Conservation (phyloP, 2,113 vertebrate species). For the Indri indri region DNA sequence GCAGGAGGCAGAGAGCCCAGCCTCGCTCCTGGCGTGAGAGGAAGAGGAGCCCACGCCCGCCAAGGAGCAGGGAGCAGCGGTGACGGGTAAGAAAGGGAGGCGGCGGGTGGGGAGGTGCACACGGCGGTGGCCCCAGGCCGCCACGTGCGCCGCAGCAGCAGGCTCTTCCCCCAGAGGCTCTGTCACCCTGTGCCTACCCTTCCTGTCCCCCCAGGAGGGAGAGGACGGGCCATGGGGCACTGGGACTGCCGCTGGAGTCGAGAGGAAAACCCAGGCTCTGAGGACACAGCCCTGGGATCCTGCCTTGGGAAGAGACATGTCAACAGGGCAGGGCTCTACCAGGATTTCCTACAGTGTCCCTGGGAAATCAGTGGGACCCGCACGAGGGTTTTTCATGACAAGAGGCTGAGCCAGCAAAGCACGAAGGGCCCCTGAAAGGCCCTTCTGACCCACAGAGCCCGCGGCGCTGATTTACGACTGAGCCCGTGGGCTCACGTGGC, state of each 20-base stretch:
- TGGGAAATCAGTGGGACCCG: neutral
- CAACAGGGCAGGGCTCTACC: rapidly evolving
- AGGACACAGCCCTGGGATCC: rapidly evolving
- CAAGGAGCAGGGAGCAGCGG: rapidly evolving
- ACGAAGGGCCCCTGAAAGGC: rapidly evolving
- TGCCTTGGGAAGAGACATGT: rapidly evolving
- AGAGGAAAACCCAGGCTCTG: neutral
- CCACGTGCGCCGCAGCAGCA: rapidly evolving
- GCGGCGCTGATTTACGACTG: neutral
- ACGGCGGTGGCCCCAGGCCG: neutral
- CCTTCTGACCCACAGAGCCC: neutral
- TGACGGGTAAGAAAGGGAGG: rapidly evolving
- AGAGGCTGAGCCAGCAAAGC: neutral
- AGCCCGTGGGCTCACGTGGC: neutral
- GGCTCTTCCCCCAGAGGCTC: neutral
- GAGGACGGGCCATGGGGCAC: rapidly evolving
- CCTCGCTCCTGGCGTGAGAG: neutral
- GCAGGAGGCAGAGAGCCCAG: neutral
- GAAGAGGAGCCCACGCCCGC: rapidly evolving
- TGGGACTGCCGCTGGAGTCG: rapidly evolving
- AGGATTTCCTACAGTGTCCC: neutral
- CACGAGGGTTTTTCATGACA: neutral
- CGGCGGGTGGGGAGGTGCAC: rapidly evolving
- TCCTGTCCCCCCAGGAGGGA: neutral
- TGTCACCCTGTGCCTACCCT: rapidly evolving